These are phyloP conservation scores for Hyperoodon ampullatus DNA, from an alignment of 2,113 vertebrate species.

Conservation along the genomic window DNA sequence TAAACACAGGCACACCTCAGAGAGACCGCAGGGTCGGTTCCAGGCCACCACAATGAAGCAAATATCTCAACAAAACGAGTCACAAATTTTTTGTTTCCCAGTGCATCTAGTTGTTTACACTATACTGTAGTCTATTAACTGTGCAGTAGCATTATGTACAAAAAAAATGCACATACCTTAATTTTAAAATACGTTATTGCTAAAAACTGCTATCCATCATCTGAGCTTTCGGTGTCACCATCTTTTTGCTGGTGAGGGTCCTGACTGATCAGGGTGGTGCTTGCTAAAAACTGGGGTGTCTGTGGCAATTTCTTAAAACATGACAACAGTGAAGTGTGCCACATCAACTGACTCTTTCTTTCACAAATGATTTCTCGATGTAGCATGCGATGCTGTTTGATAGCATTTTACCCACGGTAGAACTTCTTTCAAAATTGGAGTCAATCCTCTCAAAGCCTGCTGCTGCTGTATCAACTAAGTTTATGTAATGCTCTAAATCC, in stretches of 20 bases:
- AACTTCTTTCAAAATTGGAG: not conserved
- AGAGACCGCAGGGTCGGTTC: not conserved
- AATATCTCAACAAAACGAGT: not conserved
- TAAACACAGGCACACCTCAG: not conserved
- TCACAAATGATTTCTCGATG: not conserved
- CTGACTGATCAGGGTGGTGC: not conserved
- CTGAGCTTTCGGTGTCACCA: not conserved
- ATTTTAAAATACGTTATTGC: not conserved
- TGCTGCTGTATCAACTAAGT: not conserved
- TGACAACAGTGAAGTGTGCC: not conserved
- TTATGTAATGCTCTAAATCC: not conserved
- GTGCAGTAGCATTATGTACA: not conserved
- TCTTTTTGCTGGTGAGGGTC: not conserved
- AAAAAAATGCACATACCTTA: not conserved
- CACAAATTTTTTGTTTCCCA: not conserved
- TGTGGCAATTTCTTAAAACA: not conserved
- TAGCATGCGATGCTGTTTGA: not conserved
- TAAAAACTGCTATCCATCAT: not conserved
- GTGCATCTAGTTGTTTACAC: not conserved
- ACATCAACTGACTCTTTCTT: not conserved
- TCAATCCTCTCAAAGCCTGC: not conserved
- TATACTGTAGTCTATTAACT: not conserved
- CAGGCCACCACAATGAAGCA: not conserved
- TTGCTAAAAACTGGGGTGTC: not conserved
- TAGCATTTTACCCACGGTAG: not conserved